Percentiles rank a stretch among this genome's conserved stretches.
phyloP scores from a whole-genome alignment of 2,797 vertebrate species.

The Spea hammondii region DNA sequence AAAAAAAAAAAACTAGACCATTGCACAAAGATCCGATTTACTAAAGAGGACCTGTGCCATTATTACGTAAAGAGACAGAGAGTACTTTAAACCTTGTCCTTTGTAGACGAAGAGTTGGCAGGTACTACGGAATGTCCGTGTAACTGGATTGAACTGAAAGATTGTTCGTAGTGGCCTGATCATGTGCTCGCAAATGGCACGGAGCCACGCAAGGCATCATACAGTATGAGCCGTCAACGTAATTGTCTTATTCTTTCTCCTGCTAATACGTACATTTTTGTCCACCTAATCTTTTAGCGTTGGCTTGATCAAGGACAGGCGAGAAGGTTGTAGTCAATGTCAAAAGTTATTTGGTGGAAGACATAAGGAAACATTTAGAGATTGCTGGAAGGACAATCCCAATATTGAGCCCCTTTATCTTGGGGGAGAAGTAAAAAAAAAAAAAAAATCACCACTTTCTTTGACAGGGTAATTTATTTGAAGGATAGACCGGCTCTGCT shows the following conservation, averaged over 20 bases:
- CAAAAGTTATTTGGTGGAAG: constrained; percentile 51
- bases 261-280: constrained; percentile 56
- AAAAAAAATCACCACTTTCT: too few species aligned
- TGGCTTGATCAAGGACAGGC: constrained; percentile 57
- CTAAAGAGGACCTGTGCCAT: background rate
- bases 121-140: constrained; percentile 57
- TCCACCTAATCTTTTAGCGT: constrained; percentile 53
- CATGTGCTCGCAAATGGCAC: constrained; percentile 63
- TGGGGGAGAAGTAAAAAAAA: too few species aligned
- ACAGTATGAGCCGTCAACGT: constrained; percentile 64
- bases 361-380: constrained; percentile 45
- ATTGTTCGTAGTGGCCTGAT: constrained; percentile 70
- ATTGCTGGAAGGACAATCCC: constrained; percentile 22
- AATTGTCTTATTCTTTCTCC: constrained; percentile 65
- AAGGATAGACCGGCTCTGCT: too few species aligned
- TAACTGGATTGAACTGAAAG: constrained; percentile 61
- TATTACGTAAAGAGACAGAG: constrained; percentile 50
- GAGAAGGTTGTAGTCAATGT: constrained; percentile 44
- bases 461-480: too few species aligned
- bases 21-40: background rate
- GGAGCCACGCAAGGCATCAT: constrained; percentile 60
- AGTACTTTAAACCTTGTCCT: constrained; percentile 66
- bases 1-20: constrained; percentile 12
- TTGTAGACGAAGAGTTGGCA: constrained; percentile 69
- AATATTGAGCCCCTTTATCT: background rate